Evolutionary conservation across 2,888 invertebrate species (phyloP), one percentile per base, ranked within the genome.

Genomic region (Xestia xanthographa): DNA sequence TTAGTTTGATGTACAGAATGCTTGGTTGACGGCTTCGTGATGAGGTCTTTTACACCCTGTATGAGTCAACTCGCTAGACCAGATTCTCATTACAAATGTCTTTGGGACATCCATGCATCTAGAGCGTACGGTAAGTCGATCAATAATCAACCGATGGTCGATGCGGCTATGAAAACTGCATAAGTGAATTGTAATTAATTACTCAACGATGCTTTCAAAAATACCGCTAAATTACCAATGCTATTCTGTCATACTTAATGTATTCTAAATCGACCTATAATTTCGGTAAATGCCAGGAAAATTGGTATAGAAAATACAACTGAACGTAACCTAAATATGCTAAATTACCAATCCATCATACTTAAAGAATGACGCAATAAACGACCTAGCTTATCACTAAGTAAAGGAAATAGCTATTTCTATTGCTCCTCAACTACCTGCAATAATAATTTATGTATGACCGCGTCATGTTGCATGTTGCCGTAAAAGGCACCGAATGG

Each of bases 361-460:
- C 77, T 79, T 82, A 76, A 26, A 83, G 43, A 56, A 43, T 66
- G 60, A 66, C 66, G 67, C 66, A 72, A 63, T n/a, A 34, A 75
- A 45, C 22, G 34, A 58, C 41, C 29, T 45, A 67, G 29, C 63
- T 85, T 82, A 71, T 85, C 83, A 71, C 48, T 65, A 73, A 73
- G 48, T 73, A 50, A 68, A 77, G 77, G 72, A 83, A 76, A 73
- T 65, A 41, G n/a, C 50, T 45, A 26, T 62, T 76, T 77, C 77
- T 67, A 68, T 82, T 72, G 65, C 71, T 74, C 68, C 56, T 82
- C 71, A 72, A 82, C 68, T 72, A 66, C 22, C 58, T 41, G 34
- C 43, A 67, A 77, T 77, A 67, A 77, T 77, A 67, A 82, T 70
- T 67, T 85, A 85, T 85, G 72, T 82, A 85, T 73, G 41, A 22